Percentiles rank a stretch among this genome's conserved stretches.
phyloP scores from a whole-genome alignment of 2,797 vertebrate species.

The Squalus acanthias region DNA sequence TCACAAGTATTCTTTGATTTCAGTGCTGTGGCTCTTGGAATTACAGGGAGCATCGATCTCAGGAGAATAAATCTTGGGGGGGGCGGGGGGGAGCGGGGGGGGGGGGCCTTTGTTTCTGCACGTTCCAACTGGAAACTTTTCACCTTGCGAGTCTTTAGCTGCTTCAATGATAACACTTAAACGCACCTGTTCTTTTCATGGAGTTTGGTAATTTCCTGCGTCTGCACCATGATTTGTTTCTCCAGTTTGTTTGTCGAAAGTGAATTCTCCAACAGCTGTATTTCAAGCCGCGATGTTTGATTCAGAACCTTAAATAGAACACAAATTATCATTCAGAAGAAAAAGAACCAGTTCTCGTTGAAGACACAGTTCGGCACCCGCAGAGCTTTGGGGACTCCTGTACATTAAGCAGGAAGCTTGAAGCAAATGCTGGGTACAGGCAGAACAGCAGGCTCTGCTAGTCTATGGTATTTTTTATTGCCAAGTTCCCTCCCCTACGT shows the following conservation, averaged over 20 bases:
- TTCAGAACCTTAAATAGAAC: conserved; percentile 62
- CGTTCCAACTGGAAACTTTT: background rate
- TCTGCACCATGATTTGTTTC: conserved; percentile 71
- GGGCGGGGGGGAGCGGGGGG: too few relatives aligned
- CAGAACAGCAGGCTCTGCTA: background rate
- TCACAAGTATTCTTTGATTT: background rate
- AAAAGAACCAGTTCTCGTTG: background rate
- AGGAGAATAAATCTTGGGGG: background rate
- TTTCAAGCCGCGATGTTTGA: conserved; percentile 72
- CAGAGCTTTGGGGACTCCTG: too few relatives aligned
- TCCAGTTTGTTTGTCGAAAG: conserved; percentile 70
- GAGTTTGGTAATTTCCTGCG: conserved; percentile 67
- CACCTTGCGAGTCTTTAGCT: background rate
- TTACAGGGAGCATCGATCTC: background rate
- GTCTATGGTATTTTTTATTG: background rate
- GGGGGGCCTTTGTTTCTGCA: background rate
- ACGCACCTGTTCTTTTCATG: conserved; percentile 70
- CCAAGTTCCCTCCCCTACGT: background rate
- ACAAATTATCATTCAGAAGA: background rate
- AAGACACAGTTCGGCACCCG: background rate
- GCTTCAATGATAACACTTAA: background rate
- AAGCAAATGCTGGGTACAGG: background rate
- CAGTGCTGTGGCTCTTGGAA: background rate
- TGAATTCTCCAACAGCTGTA: conserved; percentile 71
- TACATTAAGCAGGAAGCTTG: background rate